Evolutionary conservation across 2,888 invertebrate species (phyloP), one percentile per base, ranked within the genome.

Genomic region (Lepidocyrtoides sp.): DNA sequence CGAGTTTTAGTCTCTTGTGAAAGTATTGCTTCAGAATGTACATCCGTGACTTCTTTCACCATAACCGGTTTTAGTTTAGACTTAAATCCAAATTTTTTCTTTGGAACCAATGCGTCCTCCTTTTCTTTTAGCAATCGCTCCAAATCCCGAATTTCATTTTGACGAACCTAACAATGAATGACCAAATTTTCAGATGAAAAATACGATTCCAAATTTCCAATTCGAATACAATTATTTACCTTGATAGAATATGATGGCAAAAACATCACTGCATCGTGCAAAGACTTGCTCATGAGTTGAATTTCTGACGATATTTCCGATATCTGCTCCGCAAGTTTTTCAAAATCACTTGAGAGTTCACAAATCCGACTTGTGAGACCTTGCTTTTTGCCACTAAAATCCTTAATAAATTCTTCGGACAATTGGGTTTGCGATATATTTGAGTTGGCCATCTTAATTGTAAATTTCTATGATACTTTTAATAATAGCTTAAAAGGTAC

Each of bases 71-170:
- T 84, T 0, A 69, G 0, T 72, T 92, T 93, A 0, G 92, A 87
- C 82, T 97, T 97, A 94, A 98, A 98, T 0, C 98, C 97, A 95
- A 98, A 98, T 95, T 98, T 98, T 94, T 98, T 98, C 94, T 98
- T 97, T 0, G 98, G 98, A 86, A 98, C 95, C 14, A 94, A 91
- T 23, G 84, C 72, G 20, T 93, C 92, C 84, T 94, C 93, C 85
- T 94, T 92, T n/a, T 92, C 92, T 29, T 94, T 93, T 93, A 98
- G 96, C 89, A 96, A 96, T 26, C 97, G 96, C 95, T 98, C 98
- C 41, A 97, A 95, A 92, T 97, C 97, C 82, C 97, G 97, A 63
- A 97, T 96, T 95, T 96, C 96, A n/a, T 96, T 96, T 94, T 97
- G 97, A 54, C 98, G 95, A 88, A 97, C 96, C 94, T 97, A 97